Evolutionary conservation across 1,140 invertebrate species (phyloP), one percentile per base, ranked within the genome.

Genomic region (Drosophila kepulauana): DNA sequence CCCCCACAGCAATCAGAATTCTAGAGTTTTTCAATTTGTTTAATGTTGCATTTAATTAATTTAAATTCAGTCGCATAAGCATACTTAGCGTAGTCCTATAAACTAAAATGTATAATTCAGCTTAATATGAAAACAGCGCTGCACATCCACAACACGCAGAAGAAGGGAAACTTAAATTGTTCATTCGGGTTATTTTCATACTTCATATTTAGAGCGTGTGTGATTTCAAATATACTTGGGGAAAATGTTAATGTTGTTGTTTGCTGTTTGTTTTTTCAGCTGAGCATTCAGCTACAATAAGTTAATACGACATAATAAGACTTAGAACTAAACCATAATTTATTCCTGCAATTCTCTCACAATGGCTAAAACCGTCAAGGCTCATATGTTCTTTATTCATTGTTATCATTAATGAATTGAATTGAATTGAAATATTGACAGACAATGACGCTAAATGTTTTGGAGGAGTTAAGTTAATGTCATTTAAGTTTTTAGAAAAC

Each of bases 61-160:
- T 88, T 82, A 85, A 89, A 89, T 90, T 88, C 85, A 88, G 85
- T 88, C 85, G 85, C 85, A 81, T 85, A 87, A 88, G 85, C 85
- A 87, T 89, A 89, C 85, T 81, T 87, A 89, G 84, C 70, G 64
- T 89, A 85, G 78, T 68, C 71, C 86, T 88, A 89, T 57, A 73
- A 80, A 88, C 72, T 90, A 85, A 75, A 88, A 89, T 90, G 84
- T 88, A 89, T 81, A 80, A 75, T 90, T 89, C 71, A 86, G 85
- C 80, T 85, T 84, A 87, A 79, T 78, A 78, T 57, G 59, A 74
- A 70, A 75, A 70, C 56, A 69, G 66, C 58, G 66, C 66, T 48
- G 66, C 52, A 46, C 82, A 87, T 82, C 68, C 75, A 77, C 76
- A 78, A 72, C 79, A 67, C 30, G 35, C 56, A 79, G 54, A 54